Base-by-base conservation (phyloP, 2,797 vertebrate genomes). In the Muscicapa striata region DNA sequence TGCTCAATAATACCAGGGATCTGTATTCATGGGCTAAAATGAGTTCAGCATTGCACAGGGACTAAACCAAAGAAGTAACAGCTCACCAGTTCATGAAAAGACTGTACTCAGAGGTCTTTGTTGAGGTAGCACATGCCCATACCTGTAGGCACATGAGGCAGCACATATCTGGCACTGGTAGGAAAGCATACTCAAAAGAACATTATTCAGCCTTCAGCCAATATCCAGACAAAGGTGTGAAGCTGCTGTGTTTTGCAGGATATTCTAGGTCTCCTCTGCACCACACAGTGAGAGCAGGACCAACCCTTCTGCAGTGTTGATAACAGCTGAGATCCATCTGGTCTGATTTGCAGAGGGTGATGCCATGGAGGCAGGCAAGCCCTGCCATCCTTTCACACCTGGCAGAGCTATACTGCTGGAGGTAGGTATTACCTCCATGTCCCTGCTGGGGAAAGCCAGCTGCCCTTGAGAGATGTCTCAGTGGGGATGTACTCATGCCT, bases 321-420 rank as follows among this genome's bases (percentile, higher is more conserved):
- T 36, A 52, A 23, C n/a, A 55, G 19, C 59, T 13, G 13, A 58
- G 40, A 27, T 69, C 67, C 10, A 11, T 21, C 58, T 85, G 38
- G 5, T 81, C 32, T 75, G 46, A 5, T n/a, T 38, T 76, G 43
- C 0, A 0, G 26, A 0, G 4, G 24, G 19, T 15, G n/a, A 62
- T 45, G 40, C 10, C 0, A 1, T 12, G 48, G 29, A 36, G 49
- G 11, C 1, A 34, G 59, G 32, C 13, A 68, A 62, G 15, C 20
- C 29, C 22, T 43, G 40, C 34, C 32, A 32, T 26, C 7, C 15
- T 40, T 58, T 74, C 74, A 59, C 24, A 20, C 21, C 27, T n/a
- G 41, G 26, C 72, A 51, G 29, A 77, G 15, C 17, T 52, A 46
- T 13, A 10, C 40, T 19, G 27, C 64, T 29, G 59, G 36, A 45